A percentile compares a stretch with the other conserved stretches of the same genome.
Conservation (phyloP, 2,113 vertebrate genomes). For the Phyllostomus hastatus region DNA sequence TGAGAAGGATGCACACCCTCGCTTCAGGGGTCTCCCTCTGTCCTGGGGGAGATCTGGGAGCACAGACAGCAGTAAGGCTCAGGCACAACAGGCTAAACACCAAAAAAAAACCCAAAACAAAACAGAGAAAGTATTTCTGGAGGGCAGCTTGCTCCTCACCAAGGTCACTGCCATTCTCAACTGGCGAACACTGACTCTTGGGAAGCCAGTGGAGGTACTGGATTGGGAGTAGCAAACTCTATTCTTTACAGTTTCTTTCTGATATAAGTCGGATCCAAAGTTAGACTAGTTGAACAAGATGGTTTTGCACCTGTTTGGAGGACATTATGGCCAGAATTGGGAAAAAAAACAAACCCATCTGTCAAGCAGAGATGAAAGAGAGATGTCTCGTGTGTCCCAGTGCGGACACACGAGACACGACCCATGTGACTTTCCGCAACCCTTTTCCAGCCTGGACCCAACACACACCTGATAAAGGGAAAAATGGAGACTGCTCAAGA, state of each 20-base stretch:
- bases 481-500: background rate
- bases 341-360: background rate
- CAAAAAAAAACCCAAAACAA: too few species aligned
- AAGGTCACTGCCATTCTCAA: background rate
- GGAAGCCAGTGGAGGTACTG: background rate
- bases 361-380: background rate
- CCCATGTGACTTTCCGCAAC: background rate
- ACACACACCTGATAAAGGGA: background rate
- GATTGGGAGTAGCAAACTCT: background rate
- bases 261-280: background rate
- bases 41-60: background rate
- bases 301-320: background rate
- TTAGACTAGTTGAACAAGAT: background rate
- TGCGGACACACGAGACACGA: background rate
- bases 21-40: background rate
- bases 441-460: background rate
- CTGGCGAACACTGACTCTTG: rapidly evolving
- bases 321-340: background rate
- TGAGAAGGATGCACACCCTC: background rate
- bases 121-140: background rate
- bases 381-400: too few species aligned
- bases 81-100: background rate
- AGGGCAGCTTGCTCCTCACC: background rate
- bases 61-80: too few species aligned
- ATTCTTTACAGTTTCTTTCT: background rate